Evolutionary conservation across 2,113 vertebrate genomes (phyloP).

Genomic region (Orcinus orca): DNA sequence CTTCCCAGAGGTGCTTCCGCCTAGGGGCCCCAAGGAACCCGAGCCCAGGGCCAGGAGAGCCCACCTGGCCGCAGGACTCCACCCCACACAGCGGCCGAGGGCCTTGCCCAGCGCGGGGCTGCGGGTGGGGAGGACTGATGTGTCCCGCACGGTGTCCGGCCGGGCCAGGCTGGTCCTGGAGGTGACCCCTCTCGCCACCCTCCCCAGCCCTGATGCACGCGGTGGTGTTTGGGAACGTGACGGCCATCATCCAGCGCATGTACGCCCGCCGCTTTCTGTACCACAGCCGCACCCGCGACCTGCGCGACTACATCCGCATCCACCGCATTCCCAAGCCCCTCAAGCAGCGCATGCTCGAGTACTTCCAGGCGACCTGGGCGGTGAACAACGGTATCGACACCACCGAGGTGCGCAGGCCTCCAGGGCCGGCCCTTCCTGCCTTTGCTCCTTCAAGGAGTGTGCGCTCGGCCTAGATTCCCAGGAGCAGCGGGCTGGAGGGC

Average conservation of each 20-base stretch:
- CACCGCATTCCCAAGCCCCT: constrained; percentile 82
- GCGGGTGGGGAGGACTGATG: background rate
- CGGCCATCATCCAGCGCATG: constrained; percentile 85
- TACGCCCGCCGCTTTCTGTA: constrained; percentile 83
- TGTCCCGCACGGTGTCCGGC: background rate
- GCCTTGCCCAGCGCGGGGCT: background rate
- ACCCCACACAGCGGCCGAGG: background rate
- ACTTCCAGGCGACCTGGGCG: constrained; percentile 83
- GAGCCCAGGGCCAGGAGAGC: background rate
- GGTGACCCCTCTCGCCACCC: constrained; percentile 30
- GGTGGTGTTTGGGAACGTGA: constrained; percentile 83
- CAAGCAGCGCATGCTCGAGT: constrained; percentile 83
- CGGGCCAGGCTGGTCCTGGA: background rate
- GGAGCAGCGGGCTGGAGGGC: background rate
- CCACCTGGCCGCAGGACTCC: background rate
- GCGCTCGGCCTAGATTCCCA: background rate
- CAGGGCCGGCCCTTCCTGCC: background rate
- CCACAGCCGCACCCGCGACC: constrained; percentile 82
- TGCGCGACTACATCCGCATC: constrained; percentile 82
- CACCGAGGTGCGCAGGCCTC: constrained; percentile 72
- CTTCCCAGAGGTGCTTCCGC: background rate
- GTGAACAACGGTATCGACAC: constrained; percentile 83
- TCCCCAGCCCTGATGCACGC: constrained; percentile 83
- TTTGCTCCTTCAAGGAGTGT: background rate
- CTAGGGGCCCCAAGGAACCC: background rate